Conservation (phyloP, 35 echinoderm and acorn worm genomes). For the Holothuria glaberrima region DNA sequence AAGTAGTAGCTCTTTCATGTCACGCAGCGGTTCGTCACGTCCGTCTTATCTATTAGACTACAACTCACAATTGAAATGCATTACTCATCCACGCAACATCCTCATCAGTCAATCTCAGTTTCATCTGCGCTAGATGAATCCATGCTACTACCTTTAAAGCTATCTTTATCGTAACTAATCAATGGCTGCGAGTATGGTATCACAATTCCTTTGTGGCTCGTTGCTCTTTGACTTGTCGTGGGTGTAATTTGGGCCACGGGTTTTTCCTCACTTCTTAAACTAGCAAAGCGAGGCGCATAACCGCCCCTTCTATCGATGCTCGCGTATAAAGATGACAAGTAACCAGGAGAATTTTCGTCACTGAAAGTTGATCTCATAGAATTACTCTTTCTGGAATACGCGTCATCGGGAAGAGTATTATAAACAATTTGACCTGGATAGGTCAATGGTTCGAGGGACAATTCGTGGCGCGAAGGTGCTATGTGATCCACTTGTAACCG, state of each 20-base stretch:
- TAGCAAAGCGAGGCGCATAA: slow-evolving; percentile 25
- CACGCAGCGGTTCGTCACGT: no score
- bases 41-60: no score
- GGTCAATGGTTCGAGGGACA: slow-evolving; percentile 60
- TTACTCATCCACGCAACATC: no score
- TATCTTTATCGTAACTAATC: slow-evolving; percentile 33
- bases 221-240: slow-evolving; percentile 4
- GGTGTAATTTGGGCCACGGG: slow-evolving; percentile 81
- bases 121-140: slow-evolving; percentile 34
- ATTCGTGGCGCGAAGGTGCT: slow-evolving; percentile 20
- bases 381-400: not conserved
- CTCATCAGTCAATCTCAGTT: slow-evolving; percentile 22
- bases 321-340: slow-evolving; percentile 79
- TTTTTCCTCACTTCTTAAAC: slow-evolving; percentile 49
- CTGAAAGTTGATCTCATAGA: not conserved
- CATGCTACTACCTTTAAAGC: slow-evolving; percentile 42
- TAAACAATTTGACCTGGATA: slow-evolving; percentile 67
- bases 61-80: no score
- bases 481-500: slow-evolving; percentile 59
- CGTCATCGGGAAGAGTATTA: slow-evolving; percentile 54
- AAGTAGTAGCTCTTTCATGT: no score
- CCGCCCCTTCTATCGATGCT: slow-evolving; percentile 73
- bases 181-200: slow-evolving; percentile 42
- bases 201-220: not conserved
- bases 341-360: slow-evolving; percentile 77